Evolutionary conservation across 2,113 vertebrate species (phyloP), one percentile per base, ranked within the genome.

Genomic region (Pteronura brasiliensis): DNA sequence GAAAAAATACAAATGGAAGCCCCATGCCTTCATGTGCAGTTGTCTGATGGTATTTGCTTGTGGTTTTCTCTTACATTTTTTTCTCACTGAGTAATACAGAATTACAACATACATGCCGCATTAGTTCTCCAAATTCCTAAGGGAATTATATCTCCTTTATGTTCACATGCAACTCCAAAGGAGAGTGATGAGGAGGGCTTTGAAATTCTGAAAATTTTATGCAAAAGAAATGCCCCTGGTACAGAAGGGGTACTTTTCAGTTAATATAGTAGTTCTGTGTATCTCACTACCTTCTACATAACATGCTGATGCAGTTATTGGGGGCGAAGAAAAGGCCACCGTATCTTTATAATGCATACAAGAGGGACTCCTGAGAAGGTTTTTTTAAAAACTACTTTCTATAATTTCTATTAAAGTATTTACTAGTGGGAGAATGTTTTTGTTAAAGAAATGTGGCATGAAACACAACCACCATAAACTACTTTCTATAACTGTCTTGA

Each of bases 21-120:
- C 61, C 44, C 86, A 91, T 6, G 8, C 91, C 47, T 67, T 85
- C 39, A 10, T 15, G 69, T 76, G 67, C 71, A 97, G 83, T 96
- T 98, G 97, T 82, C 88, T 94, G 95, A 59, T 69, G 96, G 84
- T 88, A 97, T 87, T 95, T 94, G 63, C 72, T 87, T 96, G 96
- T 61, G 89, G 90, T 97, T 93, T 97, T 96, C 94, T 44, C 97
- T 94, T 47, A 84, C 97, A 96, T 98, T 94, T 97, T 90, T 97
- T 97, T 81, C 95, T 95, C 96, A 59, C 71, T 98, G 96, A 97
- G 96, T 71, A 96, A 97, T 93, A 52, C 65, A 95, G 97, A 98
- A 98, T 97, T 95, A 98, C 97, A 97, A 57, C 93, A 98, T 83
- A 67, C 95, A 95, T 23, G 18, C 47, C 8, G 93, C 97, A 97